phyloP scores from a whole-genome alignment of 2,888 invertebrate genomes.

The Byasa hedistus region DNA sequence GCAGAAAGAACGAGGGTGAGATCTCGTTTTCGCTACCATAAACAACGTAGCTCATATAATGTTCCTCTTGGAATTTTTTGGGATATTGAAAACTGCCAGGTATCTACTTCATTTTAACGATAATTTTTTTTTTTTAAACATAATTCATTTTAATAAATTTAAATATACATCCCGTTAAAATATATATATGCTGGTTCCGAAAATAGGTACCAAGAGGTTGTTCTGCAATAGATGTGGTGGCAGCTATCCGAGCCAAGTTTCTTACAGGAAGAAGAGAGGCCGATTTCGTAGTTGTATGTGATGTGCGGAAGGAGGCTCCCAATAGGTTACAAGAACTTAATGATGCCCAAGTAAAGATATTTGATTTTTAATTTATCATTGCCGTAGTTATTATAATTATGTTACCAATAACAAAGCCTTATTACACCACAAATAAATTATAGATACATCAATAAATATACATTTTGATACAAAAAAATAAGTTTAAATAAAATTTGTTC shows the following conservation, averaged over 20 bases:
- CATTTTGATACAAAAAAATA: too few relatives aligned
- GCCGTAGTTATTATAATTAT: not conserved
- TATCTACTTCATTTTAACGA: slow-evolving; percentile 41
- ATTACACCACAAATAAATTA: too few relatives aligned
- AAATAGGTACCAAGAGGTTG: slow-evolving; percentile 87
- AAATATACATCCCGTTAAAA: not conserved
- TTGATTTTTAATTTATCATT: not conserved
- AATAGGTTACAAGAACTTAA: slow-evolving; percentile 89
- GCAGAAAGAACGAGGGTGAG: slow-evolving; percentile 61
- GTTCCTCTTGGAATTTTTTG: slow-evolving; percentile 92
- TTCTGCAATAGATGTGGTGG: slow-evolving; percentile 88
- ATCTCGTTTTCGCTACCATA: slow-evolving; percentile 67
- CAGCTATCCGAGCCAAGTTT: slow-evolving; percentile 87
- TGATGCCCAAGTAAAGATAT: slow-evolving; percentile 85
- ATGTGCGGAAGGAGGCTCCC: slow-evolving; percentile 89
- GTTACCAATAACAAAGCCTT: not conserved
- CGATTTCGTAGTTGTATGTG: slow-evolving; percentile 94
- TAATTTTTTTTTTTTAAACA: not conserved
- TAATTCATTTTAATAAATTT: not conserved
- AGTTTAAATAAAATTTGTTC: too few relatives aligned
- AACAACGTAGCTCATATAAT: slow-evolving; percentile 49
- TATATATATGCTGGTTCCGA: slow-evolving; percentile 1
- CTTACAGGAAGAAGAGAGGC: slow-evolving; percentile 88
- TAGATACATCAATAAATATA: too few relatives aligned
- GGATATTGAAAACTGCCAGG: slow-evolving; percentile 95